Evolutionary conservation across 64 coral and sea anemone genomes (phyloP), one percentile per base, ranked within the genome.

Genomic region (Pocillopora verrucosa): DNA sequence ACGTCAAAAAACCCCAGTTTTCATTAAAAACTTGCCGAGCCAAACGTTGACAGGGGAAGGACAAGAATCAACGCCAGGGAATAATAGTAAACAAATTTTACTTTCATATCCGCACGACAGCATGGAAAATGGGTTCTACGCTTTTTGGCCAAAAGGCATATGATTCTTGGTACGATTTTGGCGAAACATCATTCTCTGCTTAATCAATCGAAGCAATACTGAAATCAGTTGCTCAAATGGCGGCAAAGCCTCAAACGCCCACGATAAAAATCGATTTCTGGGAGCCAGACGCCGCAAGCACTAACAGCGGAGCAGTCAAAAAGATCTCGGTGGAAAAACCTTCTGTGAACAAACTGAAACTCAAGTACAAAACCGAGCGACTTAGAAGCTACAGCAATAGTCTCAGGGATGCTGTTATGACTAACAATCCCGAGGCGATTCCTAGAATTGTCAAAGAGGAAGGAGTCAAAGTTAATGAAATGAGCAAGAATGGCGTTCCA

Each of bases 181-280:
- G 11, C 20, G 10, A 10, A n/a, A 24, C 5, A 25, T 70, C 20
- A 24, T 24, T 24, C 25, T 70, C 19, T n/a, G 67, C 5, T 10
- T 30, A 70, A 10, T 70, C 11, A 70, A 70, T 70, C 25, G 16
- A 10, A 45, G 36, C 19, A 68, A 37, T n/a, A 41, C 7, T 13
- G 19, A 45, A 65, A 65, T 36, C 10, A n/a, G 70, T 38, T 20
- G 20, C 11, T 25, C 10, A 67, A 72, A 85, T 85, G 82, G 22
- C 82, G 37, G 25, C 82, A 20, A 68, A 72, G 45, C 64, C 63
- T 5, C 82, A 70, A 56, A 85, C 82, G 7, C 82, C 82, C 9
- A 70, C 57, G 58, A 85, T 85, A 56, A 85, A 56, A 65, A 85
- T 85, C 65, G 82, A 85, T 85, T 72, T 85, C 37, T 85, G 82